Conservation (phyloP, 2,888 invertebrate genomes). For the Trissolcus brochymenae region DNA sequence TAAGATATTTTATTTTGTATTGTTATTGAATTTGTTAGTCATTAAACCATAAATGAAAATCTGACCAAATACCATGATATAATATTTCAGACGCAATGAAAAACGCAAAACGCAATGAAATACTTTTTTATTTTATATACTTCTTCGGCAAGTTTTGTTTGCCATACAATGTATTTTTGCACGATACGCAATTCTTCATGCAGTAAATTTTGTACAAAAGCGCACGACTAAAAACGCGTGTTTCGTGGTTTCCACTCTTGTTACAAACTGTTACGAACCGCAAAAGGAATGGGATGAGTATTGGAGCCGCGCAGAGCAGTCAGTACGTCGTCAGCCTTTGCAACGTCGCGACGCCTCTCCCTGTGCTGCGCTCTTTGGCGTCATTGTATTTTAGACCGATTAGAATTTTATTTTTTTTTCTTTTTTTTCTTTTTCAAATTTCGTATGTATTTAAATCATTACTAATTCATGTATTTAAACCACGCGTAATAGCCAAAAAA, state of each 20-base stretch:
- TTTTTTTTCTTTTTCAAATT: not conserved
- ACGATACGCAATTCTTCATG: slow-evolving; percentile 2
- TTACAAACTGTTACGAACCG: slow-evolving; percentile 48
- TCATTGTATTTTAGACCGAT: slow-evolving; percentile 39
- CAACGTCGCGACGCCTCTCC: slow-evolving; percentile 69
- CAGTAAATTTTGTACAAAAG: slow-evolving; percentile 33
- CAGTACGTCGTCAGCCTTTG: slow-evolving; percentile 75
- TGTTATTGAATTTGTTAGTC: too few species aligned
- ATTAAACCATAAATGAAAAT: too few species aligned
- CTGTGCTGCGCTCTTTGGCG: slow-evolving; percentile 36
- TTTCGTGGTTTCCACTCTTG: slow-evolving; percentile 44
- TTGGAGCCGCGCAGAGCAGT: slow-evolving; percentile 60
- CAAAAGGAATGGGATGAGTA: slow-evolving; percentile 49
- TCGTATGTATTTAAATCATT: not conserved
- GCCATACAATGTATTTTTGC: slow-evolving; percentile 12
- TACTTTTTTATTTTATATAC: slow-evolving; percentile 6
- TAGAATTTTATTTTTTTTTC: not conserved
- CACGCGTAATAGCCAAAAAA: too few species aligned
- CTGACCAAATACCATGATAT: too few species aligned
- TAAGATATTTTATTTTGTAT: too few species aligned
- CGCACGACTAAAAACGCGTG: slow-evolving; percentile 41
- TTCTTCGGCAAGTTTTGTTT: slow-evolving; percentile 9
- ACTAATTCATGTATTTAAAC: too few species aligned
- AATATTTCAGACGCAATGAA: too few species aligned
- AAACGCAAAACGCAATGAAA: too few species aligned